Conservation (phyloP, 2,113 vertebrate species). For the Odocoileus virginianus region DNA sequence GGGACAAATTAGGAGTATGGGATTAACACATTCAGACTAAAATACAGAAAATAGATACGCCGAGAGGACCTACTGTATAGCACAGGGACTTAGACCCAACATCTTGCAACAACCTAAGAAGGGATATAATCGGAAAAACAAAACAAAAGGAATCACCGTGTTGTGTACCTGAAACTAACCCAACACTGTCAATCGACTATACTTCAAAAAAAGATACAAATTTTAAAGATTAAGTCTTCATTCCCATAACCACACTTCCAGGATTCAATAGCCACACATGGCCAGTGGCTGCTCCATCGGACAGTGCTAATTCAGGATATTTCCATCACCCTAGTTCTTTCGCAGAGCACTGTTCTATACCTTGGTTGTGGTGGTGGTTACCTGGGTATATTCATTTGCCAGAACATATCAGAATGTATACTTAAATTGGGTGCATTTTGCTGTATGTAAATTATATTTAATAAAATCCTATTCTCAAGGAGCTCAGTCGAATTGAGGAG, state of each 20-base stretch:
- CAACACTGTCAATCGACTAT: neutral
- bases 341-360: neutral
- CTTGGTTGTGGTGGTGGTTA: neutral
- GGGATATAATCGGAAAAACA: neutral
- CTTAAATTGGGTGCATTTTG: neutral
- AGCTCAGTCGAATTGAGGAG: neutral
- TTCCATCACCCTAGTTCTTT: neutral
- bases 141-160: neutral
- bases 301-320: neutral
- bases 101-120: neutral
- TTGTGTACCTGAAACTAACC: neutral
- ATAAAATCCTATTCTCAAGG: neutral
- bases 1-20: neutral
- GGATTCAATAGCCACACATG: neutral
- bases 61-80: neutral
- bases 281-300: neutral
- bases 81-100: neutral
- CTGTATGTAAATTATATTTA: neutral
- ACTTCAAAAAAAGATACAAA: neutral
- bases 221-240: neutral
- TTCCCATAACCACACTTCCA: neutral
- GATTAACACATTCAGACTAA: neutral
- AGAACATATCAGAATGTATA: neutral
- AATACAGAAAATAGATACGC: neutral
- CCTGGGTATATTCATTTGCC: neutral